A percentile compares a stretch with the other conserved stretches of the same genome.
These are phyloP conservation scores for Halictus ligatus DNA, from an alignment of 2,888 invertebrate genomes.

Conservation along the genomic window DNA sequence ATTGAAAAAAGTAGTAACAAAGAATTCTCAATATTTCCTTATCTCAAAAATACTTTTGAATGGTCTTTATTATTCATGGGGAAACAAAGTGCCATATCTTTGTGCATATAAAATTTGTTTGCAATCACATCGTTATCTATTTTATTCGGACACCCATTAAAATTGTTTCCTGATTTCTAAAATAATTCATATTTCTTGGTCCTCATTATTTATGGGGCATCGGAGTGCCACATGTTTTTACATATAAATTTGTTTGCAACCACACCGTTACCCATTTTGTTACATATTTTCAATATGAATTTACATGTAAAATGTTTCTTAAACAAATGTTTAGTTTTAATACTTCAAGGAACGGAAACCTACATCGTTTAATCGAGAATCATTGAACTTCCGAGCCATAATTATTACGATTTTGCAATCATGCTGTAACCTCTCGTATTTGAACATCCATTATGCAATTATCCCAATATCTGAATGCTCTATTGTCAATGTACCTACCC, in stretches of 20 bases:
- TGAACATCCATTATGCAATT: conserved; percentile 4
- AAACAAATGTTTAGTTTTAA: not conserved
- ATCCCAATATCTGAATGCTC: not conserved
- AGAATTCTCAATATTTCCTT: not conserved
- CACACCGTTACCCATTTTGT: not conserved
- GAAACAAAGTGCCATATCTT: not conserved
- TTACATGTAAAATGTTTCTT: not conserved
- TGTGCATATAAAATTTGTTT: not conserved
- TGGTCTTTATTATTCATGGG: not conserved
- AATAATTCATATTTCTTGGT: not conserved
- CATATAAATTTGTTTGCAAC: not conserved
- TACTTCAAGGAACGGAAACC: not conserved
- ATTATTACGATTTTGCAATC: conserved; percentile 1
- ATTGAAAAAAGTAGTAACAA: not conserved
- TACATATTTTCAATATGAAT: not conserved
- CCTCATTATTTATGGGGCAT: not conserved
- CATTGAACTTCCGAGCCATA: not conserved
- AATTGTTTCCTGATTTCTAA: not conserved
- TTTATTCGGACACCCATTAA: not conserved
- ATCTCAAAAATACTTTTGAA: not conserved
- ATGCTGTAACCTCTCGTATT: conserved; percentile 1
- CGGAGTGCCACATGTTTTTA: not conserved
- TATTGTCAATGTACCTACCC: not conserved
- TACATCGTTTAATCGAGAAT: not conserved
- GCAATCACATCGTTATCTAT: not conserved